Conservation (phyloP, 2,888 invertebrate genomes). For the Caenorhabditis plicata region DNA sequence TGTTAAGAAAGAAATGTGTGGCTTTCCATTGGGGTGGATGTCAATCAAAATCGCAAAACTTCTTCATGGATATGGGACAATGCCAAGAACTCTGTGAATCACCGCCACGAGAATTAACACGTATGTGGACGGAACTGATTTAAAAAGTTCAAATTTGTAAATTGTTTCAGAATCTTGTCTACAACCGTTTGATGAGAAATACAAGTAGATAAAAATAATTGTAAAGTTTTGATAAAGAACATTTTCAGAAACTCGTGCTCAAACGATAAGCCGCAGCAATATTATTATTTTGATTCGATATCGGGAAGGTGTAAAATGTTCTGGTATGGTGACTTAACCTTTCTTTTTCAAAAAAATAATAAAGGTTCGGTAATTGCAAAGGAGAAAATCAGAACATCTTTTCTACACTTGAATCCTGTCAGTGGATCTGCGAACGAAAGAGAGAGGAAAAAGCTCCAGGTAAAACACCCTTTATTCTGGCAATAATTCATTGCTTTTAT, state of each 20-base stretch:
- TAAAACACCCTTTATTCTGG: constrained; percentile 1
- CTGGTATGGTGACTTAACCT: too few relatives aligned
- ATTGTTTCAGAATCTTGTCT: constrained; percentile 49
- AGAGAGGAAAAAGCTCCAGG: constrained; percentile 47
- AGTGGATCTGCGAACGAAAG: constrained; percentile 62
- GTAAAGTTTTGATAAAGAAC: not conserved
- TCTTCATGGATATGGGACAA: constrained; percentile 43
- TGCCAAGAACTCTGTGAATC: constrained; percentile 52
- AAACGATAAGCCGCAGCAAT: constrained; percentile 34
- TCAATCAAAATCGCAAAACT: constrained; percentile 46
- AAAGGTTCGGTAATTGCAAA: constrained; percentile 58
- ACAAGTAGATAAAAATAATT: constrained; percentile 1
- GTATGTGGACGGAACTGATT: too few relatives aligned
- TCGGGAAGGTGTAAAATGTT: constrained; percentile 56
- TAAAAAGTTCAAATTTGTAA: too few relatives aligned
- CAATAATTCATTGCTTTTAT: not conserved
- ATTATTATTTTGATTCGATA: constrained; percentile 56
- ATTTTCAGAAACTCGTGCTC: constrained; percentile 21
- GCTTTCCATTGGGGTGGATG: constrained; percentile 62
- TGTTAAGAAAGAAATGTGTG: constrained; percentile 42
- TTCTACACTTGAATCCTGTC: constrained; percentile 52
- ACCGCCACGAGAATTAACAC: constrained; percentile 42
- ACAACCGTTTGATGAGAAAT: constrained; percentile 48
- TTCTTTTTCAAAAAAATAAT: too few relatives aligned
- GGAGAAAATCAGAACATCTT: constrained; percentile 58